Percentiles rank a stretch among this genome's conserved stretches.
Conservation (phyloP, 2,797 vertebrate genomes). For the Myripristis jacobus region DNA sequence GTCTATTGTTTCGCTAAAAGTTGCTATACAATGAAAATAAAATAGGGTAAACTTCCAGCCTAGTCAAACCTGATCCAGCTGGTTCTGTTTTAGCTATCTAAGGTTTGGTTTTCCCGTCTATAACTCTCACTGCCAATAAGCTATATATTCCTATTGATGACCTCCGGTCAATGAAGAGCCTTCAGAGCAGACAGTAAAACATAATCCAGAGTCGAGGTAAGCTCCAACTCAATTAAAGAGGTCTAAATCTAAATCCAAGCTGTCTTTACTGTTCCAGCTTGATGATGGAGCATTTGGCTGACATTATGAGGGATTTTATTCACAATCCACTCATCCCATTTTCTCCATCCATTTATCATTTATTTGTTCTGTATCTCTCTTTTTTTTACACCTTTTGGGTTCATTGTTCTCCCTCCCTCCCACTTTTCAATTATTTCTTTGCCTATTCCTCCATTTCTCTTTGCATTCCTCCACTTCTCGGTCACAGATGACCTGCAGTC, state of each 20-base stretch:
- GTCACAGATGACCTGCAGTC: constrained; percentile 46
- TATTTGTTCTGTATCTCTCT: constrained; percentile 44
- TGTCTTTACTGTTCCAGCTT: constrained; percentile 68
- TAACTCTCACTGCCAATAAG: constrained; percentile 58
- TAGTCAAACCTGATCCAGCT: constrained; percentile 53
- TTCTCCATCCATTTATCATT: constrained; percentile 48
- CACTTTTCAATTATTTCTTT: constrained; percentile 6
- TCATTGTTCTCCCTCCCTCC: constrained; percentile 4
- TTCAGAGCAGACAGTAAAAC: constrained; percentile 70
- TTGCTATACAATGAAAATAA: constrained; percentile 35
- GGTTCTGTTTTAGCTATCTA: constrained; percentile 66
- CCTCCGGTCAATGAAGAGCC: constrained; percentile 66
- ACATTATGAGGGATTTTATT: constrained; percentile 60
- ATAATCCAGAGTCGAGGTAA: constrained; percentile 56
- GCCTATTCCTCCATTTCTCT: not conserved
- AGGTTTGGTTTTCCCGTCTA: constrained; percentile 57
- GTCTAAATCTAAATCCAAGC: constrained; percentile 75
- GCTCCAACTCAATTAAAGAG: constrained; percentile 72
- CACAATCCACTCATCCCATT: constrained; percentile 50
- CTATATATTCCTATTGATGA: constrained; percentile 71
- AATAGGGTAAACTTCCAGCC: constrained; percentile 46
- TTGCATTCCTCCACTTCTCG: constrained; percentile 16
- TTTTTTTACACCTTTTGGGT: constrained; percentile 46
- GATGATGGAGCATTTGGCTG: constrained; percentile 70
- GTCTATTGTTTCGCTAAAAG: constrained; percentile 59